These are phyloP conservation scores for Athalia cordata DNA, from an alignment of 2,888 invertebrate species.

Conservation along the genomic window DNA sequence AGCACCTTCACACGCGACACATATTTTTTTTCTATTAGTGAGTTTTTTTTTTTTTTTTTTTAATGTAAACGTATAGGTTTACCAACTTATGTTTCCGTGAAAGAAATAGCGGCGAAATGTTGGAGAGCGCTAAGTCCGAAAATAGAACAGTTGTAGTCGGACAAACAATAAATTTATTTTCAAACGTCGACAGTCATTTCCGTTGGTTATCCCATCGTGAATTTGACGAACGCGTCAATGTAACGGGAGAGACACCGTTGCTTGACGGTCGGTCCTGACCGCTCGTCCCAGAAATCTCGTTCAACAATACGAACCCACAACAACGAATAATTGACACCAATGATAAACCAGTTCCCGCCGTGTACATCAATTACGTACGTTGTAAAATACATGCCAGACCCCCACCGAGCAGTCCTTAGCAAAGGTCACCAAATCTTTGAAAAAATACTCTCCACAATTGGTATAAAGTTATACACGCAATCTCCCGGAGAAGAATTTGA, in stretches of 20 bases:
- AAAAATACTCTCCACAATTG: too few species aligned
- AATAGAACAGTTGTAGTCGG: background rate
- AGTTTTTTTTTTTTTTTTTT: background rate
- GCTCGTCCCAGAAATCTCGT: conserved; percentile 44
- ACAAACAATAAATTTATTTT: conserved; percentile 34
- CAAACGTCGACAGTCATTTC: conserved; percentile 34
- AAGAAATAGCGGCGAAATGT: background rate
- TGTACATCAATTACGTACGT: background rate
- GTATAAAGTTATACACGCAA: too few species aligned
- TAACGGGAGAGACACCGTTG: conserved; percentile 42
- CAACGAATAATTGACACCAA: conserved; percentile 21
- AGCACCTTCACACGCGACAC: too few species aligned
- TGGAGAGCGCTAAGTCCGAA: background rate
- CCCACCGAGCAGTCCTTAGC: too few species aligned
- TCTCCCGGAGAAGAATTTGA: too few species aligned
- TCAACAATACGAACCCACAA: conserved; percentile 21
- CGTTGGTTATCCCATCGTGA: conserved; percentile 39
- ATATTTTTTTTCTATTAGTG: too few species aligned
- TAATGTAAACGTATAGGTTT: too few species aligned
- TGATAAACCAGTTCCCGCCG: conserved; percentile 24
- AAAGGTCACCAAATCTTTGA: too few species aligned
- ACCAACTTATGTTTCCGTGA: background rate
- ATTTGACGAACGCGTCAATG: conserved; percentile 35
- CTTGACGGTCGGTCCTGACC: conserved; percentile 20
- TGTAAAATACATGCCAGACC: too few species aligned